Conservation (phyloP, 1,140 invertebrate species). For the Meloidogyne chitwoodi region DNA sequence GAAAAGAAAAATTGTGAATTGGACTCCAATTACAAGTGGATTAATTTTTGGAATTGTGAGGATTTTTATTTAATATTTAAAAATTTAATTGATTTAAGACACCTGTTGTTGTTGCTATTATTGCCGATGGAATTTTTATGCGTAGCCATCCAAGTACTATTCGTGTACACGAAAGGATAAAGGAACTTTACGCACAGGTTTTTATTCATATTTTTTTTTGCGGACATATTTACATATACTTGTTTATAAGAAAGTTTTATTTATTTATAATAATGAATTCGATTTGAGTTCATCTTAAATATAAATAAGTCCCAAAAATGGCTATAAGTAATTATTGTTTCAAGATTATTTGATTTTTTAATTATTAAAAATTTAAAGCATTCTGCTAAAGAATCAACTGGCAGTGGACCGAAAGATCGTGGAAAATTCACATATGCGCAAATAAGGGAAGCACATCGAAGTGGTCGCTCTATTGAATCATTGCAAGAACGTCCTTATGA, state of each 20-base stretch:
- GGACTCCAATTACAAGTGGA: not conserved
- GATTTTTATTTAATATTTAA: not conserved
- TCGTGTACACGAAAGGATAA: not conserved
- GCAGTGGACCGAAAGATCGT: not conserved
- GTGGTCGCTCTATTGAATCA: not conserved
- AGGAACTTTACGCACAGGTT: not conserved
- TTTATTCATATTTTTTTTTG: not conserved
- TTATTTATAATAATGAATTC: no score
- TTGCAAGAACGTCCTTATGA: not conserved
- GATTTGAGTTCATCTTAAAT: no score
- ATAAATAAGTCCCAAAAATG: no score
- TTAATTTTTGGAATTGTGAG: not conserved
- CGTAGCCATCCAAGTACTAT: not conserved
- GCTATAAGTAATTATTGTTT: no score
- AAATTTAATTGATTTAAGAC: not conserved
- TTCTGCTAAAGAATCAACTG: not conserved
- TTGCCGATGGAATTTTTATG: not conserved
- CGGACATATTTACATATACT: not conserved
- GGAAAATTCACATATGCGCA: not conserved
- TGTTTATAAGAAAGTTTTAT: not conserved
- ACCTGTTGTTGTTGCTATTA: not conserved
- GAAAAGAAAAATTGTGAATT: not conserved
- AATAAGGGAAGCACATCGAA: not conserved
- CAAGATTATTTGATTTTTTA: not conserved
- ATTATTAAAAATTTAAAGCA: not conserved